Base-by-base conservation (phyloP, 2,113 vertebrate genomes). In the Azemiops feae region DNA sequence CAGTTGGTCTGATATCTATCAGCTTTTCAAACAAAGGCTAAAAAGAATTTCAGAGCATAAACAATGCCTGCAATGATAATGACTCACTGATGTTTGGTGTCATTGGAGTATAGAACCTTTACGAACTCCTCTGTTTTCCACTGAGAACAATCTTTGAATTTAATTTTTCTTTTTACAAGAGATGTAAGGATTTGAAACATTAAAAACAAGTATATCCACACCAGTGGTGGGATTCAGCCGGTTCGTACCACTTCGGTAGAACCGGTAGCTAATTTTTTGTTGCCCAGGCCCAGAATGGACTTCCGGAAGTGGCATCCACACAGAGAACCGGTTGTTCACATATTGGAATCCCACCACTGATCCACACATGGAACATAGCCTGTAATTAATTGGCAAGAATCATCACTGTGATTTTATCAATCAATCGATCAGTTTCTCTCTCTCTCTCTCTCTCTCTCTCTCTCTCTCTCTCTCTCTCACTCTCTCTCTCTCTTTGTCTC, bases 1-100 rank as follows among this genome's bases (percentile, higher is more conserved):
- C 86, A 94, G 54, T 86, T 96, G 94, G 92, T 92, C 92, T 96
- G 94, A 94, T 96, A 96, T 97, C 94, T 96, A 92, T 54, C 93
- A 88, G 55, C 58, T 92, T 93, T 47, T 92, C 94, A 95, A 34
- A 95, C 91, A 88, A 96, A 95, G 30, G 52, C 69, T 64, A 89
- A 90, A 50, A 92, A 94, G 93, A 89, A 95, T 85, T 89, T 94
- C 89, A 25, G 91, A 91, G 12, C 25, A 91, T 93, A 95, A 96
- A 92, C 81, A 96, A 92, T 93, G 95, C 91, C 91, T 94, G 43
- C 90, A 93, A 93, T 93, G 95, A 54, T 87, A 96, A 92, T 90
- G 95, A 96, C 43, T 86, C 54, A 95, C 0, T 88, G 89, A 94
- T 88, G 34, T 95, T 95, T 94, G 58, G 91, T 93, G n/a, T 74